phyloP scores from a whole-genome alignment of 2,797 vertebrate genomes.

The Platyrinchus mystaceus region DNA sequence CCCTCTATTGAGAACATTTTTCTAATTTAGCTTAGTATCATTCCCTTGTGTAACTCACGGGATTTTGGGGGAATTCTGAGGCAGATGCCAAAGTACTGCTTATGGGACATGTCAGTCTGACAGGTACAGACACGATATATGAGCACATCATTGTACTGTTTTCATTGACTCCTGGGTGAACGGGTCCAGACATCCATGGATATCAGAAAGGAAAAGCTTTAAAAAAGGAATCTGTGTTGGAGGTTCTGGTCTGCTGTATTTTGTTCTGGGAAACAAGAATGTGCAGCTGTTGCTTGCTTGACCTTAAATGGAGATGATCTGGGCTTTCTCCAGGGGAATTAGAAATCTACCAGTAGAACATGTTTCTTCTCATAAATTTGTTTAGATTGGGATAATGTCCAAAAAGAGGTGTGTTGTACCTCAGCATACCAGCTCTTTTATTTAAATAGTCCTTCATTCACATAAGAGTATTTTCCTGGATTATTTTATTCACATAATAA shows the following conservation, averaged over 20 bases:
- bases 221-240: background rate
- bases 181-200: background rate
- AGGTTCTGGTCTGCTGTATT: conserved; percentile 38
- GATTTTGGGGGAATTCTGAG: background rate
- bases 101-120: background rate
- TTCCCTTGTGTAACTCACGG: accelerated
- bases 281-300: conserved; percentile 65
- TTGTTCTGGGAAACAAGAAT: conserved; percentile 58
- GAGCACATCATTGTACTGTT: background rate
- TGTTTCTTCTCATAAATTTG: conserved; percentile 58
- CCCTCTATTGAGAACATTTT: background rate
- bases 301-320: conserved; percentile 80
- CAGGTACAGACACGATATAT: background rate
- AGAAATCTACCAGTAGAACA: conserved; percentile 55
- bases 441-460: background rate
- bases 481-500: background rate
- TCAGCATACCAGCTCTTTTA: background rate
- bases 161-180: background rate
- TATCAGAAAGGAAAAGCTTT: background rate
- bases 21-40: background rate
- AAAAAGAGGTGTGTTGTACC: background rate
- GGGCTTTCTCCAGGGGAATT: conserved; percentile 72
- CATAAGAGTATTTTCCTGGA: background rate
- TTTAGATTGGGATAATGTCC: conserved; percentile 56
- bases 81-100: background rate